Conservation (phyloP, 2,797 vertebrate genomes). For the Apodemus agrarius region DNA sequence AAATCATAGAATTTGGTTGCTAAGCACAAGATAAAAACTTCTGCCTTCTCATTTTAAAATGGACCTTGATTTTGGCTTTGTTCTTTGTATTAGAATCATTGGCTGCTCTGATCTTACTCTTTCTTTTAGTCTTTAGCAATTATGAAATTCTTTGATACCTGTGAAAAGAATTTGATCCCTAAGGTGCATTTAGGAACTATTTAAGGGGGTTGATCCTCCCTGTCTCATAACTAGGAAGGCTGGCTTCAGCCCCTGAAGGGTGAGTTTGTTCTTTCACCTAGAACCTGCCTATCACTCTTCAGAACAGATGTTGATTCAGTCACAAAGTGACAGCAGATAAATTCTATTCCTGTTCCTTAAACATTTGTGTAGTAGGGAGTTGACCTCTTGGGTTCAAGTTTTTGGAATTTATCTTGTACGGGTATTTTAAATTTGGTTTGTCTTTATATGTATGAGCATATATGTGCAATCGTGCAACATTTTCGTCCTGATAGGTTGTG, state of each 20-base stretch:
- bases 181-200: slow-evolving; percentile 29
- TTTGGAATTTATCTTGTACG: slow-evolving; percentile 11
- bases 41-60: slow-evolving; percentile 50
- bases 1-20: slow-evolving; percentile 53
- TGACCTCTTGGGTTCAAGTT: slow-evolving; percentile 24
- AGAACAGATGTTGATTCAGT: slow-evolving; percentile 50
- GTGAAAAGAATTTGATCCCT: slow-evolving; percentile 44
- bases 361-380: slow-evolving; percentile 40
- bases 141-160: slow-evolving; percentile 66
- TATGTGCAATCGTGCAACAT: not conserved
- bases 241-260: not conserved
- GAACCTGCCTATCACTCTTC: slow-evolving; percentile 28
- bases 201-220: not conserved
- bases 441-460: not conserved
- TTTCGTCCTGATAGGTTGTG: slow-evolving; percentile 37
- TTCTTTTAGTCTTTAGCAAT: slow-evolving; percentile 49
- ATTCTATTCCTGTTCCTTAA: slow-evolving; percentile 42
- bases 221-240: slow-evolving; percentile 39
- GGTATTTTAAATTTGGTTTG: slow-evolving; percentile 25
- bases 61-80: slow-evolving; percentile 58
- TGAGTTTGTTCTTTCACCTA: slow-evolving; percentile 8
- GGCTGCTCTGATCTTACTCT: not conserved
- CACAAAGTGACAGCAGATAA: slow-evolving; percentile 6
- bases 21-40: slow-evolving; percentile 3
- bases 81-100: slow-evolving; percentile 49